Percentiles rank a stretch among this genome's conserved stretches.
Evolutionary conservation across 1,140 invertebrate species (phyloP).

Genomic region (Diorhabda carinulata): DNA sequence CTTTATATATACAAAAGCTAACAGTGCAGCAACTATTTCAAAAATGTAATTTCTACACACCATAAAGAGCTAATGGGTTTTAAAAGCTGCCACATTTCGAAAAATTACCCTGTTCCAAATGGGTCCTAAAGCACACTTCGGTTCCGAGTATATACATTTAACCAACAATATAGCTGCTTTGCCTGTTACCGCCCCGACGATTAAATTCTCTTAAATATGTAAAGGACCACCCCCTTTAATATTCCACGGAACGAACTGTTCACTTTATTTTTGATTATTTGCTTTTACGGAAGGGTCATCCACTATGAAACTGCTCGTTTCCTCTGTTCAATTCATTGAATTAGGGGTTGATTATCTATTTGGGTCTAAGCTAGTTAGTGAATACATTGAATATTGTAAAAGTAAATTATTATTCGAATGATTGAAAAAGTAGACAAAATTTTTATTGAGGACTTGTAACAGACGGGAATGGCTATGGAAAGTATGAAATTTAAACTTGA

Average conservation of each 20-base stretch:
- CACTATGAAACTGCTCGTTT: slow-evolving; percentile 1
- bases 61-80: slow-evolving; percentile 11
- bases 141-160: slow-evolving; percentile 1
- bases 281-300: not conserved
- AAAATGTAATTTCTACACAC: not conserved
- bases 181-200: not conserved
- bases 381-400: too few species aligned
- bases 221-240: not conserved
- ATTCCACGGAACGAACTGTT: not conserved
- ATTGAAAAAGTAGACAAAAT: too few species aligned
- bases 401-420: too few species aligned
- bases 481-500: too few species aligned
- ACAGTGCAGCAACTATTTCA: slow-evolving; percentile 2
- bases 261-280: slow-evolving; percentile 1
- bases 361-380: not conserved
- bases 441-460: too few species aligned
- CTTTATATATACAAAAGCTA: not conserved
- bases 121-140: not conserved
- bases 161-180: not conserved
- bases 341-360: not conserved
- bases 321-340: not conserved
- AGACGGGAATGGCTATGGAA: too few species aligned
- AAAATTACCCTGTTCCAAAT: slow-evolving; percentile 4
- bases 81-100: slow-evolving; percentile 4
- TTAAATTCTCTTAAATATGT: not conserved